Conservation (phyloP, 2,888 invertebrate genomes). For the Plagiodera versicolora region DNA sequence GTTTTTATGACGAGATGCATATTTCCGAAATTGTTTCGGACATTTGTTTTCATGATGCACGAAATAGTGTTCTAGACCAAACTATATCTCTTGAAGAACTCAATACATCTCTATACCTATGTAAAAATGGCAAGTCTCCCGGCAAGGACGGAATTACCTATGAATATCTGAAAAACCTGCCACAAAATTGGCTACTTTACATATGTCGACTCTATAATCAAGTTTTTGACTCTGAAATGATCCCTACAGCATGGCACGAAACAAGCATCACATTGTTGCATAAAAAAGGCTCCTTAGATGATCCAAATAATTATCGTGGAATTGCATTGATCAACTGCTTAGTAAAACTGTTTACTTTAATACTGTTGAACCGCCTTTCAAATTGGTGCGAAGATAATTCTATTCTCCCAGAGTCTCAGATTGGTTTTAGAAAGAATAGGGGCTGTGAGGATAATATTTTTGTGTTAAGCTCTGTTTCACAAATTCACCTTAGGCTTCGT, state of each 20-base stretch:
- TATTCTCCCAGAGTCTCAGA: not conserved
- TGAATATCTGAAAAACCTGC: no score
- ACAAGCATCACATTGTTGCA: not conserved
- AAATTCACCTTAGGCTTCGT: not conserved
- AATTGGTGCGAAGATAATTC: not conserved
- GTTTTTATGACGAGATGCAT: not conserved
- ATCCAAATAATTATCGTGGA: slow-evolving; percentile 6
- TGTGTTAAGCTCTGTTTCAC: not conserved
- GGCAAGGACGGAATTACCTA: not conserved
- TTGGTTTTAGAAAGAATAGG: not conserved
- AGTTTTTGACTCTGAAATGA: not conserved
- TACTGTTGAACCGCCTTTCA: not conserved
- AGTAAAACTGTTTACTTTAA: slow-evolving; percentile 1
- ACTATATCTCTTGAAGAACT: not conserved
- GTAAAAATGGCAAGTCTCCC: slow-evolving; percentile 1
- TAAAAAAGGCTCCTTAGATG: not conserved
- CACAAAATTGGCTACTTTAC: not conserved
- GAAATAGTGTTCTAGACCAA: no score
- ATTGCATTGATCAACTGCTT: slow-evolving; percentile 2
- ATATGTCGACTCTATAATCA: not conserved
- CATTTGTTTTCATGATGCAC: no score
- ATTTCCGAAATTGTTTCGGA: no score
- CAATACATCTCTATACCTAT: not conserved
- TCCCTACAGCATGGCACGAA: not conserved
- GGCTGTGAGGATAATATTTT: not conserved